Base-by-base conservation (phyloP, 2,113 vertebrate species). In the Casuarius casuarius region DNA sequence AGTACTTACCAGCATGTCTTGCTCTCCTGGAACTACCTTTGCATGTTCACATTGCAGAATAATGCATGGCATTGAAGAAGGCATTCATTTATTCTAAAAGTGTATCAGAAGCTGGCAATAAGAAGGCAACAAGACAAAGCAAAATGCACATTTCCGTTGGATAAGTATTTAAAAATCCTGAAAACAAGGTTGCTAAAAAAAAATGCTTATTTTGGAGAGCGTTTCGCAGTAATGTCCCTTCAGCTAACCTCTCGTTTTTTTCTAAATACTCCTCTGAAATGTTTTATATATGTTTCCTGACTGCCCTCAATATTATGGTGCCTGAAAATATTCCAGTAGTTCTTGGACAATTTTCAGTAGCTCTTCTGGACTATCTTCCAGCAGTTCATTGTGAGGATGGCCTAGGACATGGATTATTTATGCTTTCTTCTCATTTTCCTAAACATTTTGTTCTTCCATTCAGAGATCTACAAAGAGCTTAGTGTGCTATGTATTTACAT, bases 251-350 rank as follows among this genome's bases (percentile, higher is more conserved):
- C 22, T 91, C 5, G 10, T 8, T 61, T 9, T 29, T 49, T 58
- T 35, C 14, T 20, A 79, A 75, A n/a, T 79, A 61, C 59, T 71
- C 11, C 0, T 65, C 4, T 7, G 13, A 71, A 81, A 87, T 63
- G 84, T 54, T 87, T 76, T 1, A 26, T 48, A 13, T 16, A 5
- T 2, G 28, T 54, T 38, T 68, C 7, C 29, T 59, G 29, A 21
- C 2, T 33, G 22, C 2, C 72, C 9, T 68, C 7, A 58, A 9
- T 65, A 33, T 52, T 56, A 15, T 2, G 1, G 4, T 28, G 2
- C 33, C n/a, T 68, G 48, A 88, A 83, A 20, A 38, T 42, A 13
- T 79, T 83, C 18, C 7, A 38, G 5, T 21, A 68, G 20, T 56
- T 66, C 40, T 63, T 22, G 16, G 5, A 44, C 9, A 73, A 33